Percentiles rank a stretch among this genome's conserved stretches.
phyloP scores from a whole-genome alignment of 1,140 invertebrate species.

The Mya arenaria region DNA sequence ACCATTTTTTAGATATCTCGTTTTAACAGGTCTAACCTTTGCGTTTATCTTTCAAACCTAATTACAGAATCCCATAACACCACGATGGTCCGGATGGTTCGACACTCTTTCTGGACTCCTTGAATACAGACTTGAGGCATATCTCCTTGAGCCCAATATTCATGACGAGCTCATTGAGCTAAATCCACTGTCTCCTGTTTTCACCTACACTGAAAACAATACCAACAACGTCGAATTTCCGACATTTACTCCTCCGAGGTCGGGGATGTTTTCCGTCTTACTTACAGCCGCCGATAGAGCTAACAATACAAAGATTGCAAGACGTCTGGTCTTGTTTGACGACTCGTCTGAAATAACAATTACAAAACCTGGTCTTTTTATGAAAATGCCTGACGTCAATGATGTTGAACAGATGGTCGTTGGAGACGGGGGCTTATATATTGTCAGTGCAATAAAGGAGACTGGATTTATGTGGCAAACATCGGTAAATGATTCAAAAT shows the following conservation, averaged over 20 bases:
- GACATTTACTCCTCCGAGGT: background rate
- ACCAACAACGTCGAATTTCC: background rate
- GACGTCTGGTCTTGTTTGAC: constrained; percentile 3
- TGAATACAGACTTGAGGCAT: background rate
- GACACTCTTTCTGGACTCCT: background rate
- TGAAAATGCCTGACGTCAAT: background rate
- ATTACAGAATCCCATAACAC: background rate
- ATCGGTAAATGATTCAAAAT: constrained; percentile 13
- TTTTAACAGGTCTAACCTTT: too few relatives aligned
- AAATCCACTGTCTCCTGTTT: background rate
- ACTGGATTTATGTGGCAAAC: constrained; percentile 3
- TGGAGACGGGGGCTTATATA: constrained; percentile 20
- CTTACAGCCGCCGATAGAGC: constrained; percentile 19
- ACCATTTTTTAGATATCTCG: background rate
- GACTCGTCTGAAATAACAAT: constrained; percentile 85
- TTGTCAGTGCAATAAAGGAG: constrained; percentile 16
- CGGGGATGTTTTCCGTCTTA: constrained; percentile 29
- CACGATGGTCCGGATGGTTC: constrained; percentile 1
- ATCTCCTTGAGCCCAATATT: background rate
- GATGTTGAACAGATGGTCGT: background rate
- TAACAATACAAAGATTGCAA: constrained; percentile 30
- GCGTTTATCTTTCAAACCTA: too few relatives aligned
- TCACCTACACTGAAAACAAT: background rate
- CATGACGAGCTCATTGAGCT: constrained; percentile 1
- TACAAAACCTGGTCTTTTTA: background rate